Conservation (phyloP, 2,797 vertebrate genomes). For the Mergus octosetaceus region DNA sequence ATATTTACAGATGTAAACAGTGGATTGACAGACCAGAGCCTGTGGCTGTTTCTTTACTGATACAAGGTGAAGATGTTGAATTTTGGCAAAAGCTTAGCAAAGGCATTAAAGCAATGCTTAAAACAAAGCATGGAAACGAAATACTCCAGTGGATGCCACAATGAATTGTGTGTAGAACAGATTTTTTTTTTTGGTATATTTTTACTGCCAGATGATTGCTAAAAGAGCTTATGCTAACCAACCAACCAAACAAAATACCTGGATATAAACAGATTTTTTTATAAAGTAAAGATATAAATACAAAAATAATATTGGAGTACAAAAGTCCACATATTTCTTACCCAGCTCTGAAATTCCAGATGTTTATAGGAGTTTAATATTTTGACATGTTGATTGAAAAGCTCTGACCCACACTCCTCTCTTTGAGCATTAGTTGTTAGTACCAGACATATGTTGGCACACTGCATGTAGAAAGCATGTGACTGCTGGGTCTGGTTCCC, state of each 20-base stretch:
- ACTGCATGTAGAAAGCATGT: neutral
- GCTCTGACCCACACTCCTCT: neutral
- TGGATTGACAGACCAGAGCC: neutral
- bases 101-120: neutral
- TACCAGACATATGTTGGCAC: neutral
- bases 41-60: neutral
- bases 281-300: neutral
- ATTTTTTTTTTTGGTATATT: neutral
- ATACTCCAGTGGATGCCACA: neutral
- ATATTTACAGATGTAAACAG: rapidly evolving
- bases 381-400: neutral
- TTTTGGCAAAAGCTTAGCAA: neutral
- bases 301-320: neutral
- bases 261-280: neutral
- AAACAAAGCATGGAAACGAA: neutral
- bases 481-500: slow-evolving; percentile 12
- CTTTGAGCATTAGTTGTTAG: neutral
- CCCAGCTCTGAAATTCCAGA: neutral
- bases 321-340: neutral
- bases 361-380: neutral
- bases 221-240: neutral
- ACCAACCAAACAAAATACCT: neutral
- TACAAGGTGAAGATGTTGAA: neutral
- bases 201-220: neutral
- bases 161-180: neutral